phyloP scores from a whole-genome alignment of 64 coral and sea anemone genomes.

The Montipora capricornis region DNA sequence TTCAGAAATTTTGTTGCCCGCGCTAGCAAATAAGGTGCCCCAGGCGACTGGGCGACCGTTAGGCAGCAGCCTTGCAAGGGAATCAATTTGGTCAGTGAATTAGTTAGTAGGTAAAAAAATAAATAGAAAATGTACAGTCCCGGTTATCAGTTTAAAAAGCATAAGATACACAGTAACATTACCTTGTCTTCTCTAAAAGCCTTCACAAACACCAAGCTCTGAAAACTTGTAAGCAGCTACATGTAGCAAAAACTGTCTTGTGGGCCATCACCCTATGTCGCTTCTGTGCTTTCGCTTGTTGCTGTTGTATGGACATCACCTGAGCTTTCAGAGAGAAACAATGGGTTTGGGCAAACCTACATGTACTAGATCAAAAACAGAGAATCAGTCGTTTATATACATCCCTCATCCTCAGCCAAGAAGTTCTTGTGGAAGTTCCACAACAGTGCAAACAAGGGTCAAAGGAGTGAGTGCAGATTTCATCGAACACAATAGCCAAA shows the following conservation, averaged over 20 bases:
- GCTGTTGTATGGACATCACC: conserved; percentile 32
- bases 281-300: conserved; percentile 39
- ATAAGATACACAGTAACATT: not conserved
- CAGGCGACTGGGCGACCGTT: too few relatives aligned
- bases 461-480: too few relatives aligned
- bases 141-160: too few relatives aligned
- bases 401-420: not conserved
- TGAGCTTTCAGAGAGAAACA: not conserved
- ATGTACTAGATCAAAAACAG: not conserved
- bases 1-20: too few relatives aligned
- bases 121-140: too few relatives aligned
- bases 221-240: conserved; percentile 75
- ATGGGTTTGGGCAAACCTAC: conserved; percentile 66
- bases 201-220: conserved; percentile 90
- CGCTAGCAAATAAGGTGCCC: too few relatives aligned
- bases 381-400: not conserved
- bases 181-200: conserved; percentile 93
- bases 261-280: conserved; percentile 27
- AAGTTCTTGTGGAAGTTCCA: too few relatives aligned
- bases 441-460: too few relatives aligned
- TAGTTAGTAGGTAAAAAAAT: too few relatives aligned
- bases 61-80: too few relatives aligned
- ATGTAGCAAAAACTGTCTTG: conserved; percentile 40
- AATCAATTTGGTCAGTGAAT: too few relatives aligned
- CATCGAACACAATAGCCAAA: too few relatives aligned